Evolutionary conservation across 2,113 vertebrate species (phyloP), one percentile per base, ranked within the genome.

Genomic region (Sterna hirundo): DNA sequence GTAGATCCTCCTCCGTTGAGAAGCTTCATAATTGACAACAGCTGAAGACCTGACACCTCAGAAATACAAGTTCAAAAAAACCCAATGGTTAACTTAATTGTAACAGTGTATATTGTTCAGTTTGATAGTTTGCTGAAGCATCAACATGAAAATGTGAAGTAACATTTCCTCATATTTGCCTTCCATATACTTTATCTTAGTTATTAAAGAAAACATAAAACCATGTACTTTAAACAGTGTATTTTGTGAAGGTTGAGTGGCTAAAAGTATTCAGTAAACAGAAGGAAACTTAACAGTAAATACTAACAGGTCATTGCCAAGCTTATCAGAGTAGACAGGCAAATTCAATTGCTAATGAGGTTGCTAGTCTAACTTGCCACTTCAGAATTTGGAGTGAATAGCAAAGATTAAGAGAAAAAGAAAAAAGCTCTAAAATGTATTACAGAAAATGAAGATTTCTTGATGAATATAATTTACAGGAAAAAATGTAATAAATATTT

Each of bases 311-410:
- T 93, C 71, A 88, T 62, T 58, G 82, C 26, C 58, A 49, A 64
- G 44, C 29, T 40, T 74, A 77, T 70, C 69, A 70, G 62, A 54
- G 20, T 49, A 92, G 82, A 38, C 72, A 86, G 83, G 85, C 42
- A 94, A 93, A 92, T 93, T 79, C 79, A 93, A 38, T 92, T 90
- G 72, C 38, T 88, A 90, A 90, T 61, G 40, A 90, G 90, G 88
- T 61, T 86, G 71, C 19, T 54, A 42, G 46, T 55, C 42, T 90
- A 91, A 66, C 4, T 96, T 79, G 22, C 40, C 46, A 51, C 46
- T 83, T 83, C 32, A 83, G 71, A 78, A 88, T 77, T 72, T 54
- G 80, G 62, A 85, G 15, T 77, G 29, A 92, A 77, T n/a, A 74
- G 26, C 51, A 82, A 84, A 84, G 51, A 58, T 66, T 7, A 89